These are phyloP conservation scores for Brevimyrus niger DNA, from an alignment of 2,113 vertebrate species.

Conservation along the genomic window DNA sequence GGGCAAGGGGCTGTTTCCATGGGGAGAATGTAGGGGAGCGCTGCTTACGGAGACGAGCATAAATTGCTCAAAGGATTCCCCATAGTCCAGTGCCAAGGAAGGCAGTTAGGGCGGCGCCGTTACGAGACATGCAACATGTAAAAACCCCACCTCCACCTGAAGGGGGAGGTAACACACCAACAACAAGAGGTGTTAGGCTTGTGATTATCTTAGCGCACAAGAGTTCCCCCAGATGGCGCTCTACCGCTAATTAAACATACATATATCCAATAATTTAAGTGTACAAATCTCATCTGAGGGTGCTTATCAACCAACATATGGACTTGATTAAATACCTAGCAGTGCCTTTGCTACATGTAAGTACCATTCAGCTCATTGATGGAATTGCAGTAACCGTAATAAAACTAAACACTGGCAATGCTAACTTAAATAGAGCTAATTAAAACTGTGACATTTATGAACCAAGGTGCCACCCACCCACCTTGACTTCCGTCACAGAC, in stretches of 20 bases:
- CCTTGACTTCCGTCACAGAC: background rate
- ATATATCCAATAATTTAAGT: background rate
- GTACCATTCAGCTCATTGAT: background rate
- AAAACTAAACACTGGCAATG: background rate
- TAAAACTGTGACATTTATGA: background rate
- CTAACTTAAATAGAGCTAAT: background rate
- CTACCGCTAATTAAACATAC: background rate
- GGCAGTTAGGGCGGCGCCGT: background rate
- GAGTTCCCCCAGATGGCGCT: background rate
- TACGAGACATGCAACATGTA: background rate
- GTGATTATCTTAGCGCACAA: background rate
- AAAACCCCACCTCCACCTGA: background rate
- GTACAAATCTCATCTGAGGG: background rate
- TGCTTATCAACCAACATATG: background rate
- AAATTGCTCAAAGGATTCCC: background rate
- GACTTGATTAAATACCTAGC: background rate
- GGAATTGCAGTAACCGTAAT: background rate
- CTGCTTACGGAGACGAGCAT: background rate
- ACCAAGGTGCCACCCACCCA: background rate
- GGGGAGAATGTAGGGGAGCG: background rate
- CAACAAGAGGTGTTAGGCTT: background rate
- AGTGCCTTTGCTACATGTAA: background rate
- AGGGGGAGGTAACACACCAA: background rate
- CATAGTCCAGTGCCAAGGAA: background rate
- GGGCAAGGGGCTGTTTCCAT: conserved; percentile 11